Evolutionary conservation across 2,797 vertebrate species (phyloP).

Genomic region (Sebastes kiyomatsui): DNA sequence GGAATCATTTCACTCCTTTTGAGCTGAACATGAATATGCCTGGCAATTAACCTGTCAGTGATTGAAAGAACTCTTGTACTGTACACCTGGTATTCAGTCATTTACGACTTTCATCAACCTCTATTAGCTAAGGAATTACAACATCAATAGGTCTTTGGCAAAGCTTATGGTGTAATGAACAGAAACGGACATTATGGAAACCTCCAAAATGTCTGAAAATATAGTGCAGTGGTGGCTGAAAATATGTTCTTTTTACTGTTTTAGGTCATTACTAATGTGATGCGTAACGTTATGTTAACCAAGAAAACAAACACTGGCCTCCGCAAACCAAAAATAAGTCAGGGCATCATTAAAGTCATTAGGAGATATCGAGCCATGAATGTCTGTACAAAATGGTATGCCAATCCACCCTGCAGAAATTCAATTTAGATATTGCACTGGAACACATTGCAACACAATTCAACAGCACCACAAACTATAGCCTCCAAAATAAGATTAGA

Average conservation of each 20-base stretch:
- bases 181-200: neutral
- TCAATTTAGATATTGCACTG: neutral
- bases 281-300: too few species aligned
- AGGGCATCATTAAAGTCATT: too few species aligned
- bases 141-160: neutral
- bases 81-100: neutral
- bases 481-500: neutral
- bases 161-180: neutral
- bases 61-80: neutral
- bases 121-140: neutral
- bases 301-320: too few species aligned
- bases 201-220: neutral
- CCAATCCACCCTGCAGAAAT: neutral
- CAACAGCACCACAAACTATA: neutral
- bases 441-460: neutral
- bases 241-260: too few species aligned
- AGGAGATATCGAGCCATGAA: too few species aligned
- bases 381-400: too few species aligned
- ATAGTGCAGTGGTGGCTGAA: too few species aligned
- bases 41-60: neutral
- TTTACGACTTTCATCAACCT: constrained; percentile 12
- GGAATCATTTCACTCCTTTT: neutral
- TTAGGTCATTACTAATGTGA: too few species aligned
- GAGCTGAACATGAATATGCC: neutral
- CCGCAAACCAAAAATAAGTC: too few species aligned